Evolutionary conservation across 2,113 vertebrate genomes (phyloP), one percentile per base, ranked within the genome.

Genomic region (Oreocharis arfaki): DNA sequence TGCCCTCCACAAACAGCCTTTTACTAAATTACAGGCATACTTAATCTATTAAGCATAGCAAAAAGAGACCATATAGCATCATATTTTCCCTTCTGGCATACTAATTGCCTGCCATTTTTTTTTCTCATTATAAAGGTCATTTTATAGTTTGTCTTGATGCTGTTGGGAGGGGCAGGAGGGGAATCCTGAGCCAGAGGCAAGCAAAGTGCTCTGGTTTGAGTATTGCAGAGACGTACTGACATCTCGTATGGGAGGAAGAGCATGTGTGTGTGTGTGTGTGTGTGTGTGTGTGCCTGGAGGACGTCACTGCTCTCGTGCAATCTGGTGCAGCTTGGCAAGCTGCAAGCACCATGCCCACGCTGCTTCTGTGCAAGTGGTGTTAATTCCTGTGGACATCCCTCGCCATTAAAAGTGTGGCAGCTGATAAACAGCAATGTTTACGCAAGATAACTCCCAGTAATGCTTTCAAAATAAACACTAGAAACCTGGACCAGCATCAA

Each of bases 361-460:
- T 61, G 20, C 75, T 80, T 61, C 73, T 77, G 63, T 60, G 63
- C 68, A 77, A 91, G 65, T 32, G 68, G 78, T 90, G 87, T 70
- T 96, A 95, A 90, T 96, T 96, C 95, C 95, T 88, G 71, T 22
- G 78, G 82, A 91, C 85, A 90, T 73, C 92, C 95, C 75, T 85
- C 87, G 37, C 84, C 49, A 53, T 70, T 91, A 77, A 14, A 87
- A 94, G 78, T n/a, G 42, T 73, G 55, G 55, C 89, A 79, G 87
- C 75, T 87, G 96, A 89, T 85, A 96, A 83, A 78, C 63, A 85
- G 74, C 52, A 55, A 71, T 3, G 1, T 84, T 87, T 88, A 55
- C 5, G 8, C 4, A 60, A 93, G 93, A 88, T 90, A 94, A 88
- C 11, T 87, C 39, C 3, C 39, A 49, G 79, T 32, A 94, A 79